Evolutionary conservation across 2,888 invertebrate genomes (phyloP).

Genomic region (Aelia acuminata): DNA sequence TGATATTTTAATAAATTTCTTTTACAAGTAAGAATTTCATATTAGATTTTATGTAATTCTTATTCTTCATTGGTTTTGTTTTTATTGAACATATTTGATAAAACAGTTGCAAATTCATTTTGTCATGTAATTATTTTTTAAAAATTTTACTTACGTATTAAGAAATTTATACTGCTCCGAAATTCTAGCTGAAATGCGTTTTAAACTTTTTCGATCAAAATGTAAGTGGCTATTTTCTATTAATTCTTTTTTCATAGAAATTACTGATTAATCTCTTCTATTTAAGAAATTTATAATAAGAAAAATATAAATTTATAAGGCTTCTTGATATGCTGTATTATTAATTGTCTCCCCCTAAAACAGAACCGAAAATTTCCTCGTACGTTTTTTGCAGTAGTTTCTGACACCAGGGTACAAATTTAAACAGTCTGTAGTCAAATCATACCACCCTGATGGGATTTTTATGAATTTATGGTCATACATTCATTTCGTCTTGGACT

Average conservation of each 20-base stretch:
- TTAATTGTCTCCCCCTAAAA: too few species aligned
- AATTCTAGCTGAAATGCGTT: not conserved
- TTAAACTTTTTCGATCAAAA: not conserved
- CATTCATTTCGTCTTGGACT: too few species aligned
- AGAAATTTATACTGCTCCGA: not conserved
- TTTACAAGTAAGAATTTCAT: not conserved
- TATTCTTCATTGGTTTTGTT: not conserved
- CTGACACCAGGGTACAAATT: too few species aligned
- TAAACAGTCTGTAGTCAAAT: too few species aligned
- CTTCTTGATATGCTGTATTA: too few species aligned
- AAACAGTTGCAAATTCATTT: not conserved
- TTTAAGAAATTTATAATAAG: too few species aligned
- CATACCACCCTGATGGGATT: too few species aligned
- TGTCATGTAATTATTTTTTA: not conserved
- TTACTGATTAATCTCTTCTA: too few species aligned
- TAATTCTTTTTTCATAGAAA: not conserved
- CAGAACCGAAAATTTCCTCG: too few species aligned
- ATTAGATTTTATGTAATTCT: not conserved
- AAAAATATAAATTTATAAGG: too few species aligned
- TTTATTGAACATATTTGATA: not conserved
- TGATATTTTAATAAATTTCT: not conserved
- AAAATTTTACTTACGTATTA: not conserved
- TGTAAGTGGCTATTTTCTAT: not conserved
- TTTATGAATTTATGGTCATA: too few species aligned
- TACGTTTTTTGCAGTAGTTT: too few species aligned